phyloP scores from a whole-genome alignment of 2,797 vertebrate species.

The Morus bassanus region DNA sequence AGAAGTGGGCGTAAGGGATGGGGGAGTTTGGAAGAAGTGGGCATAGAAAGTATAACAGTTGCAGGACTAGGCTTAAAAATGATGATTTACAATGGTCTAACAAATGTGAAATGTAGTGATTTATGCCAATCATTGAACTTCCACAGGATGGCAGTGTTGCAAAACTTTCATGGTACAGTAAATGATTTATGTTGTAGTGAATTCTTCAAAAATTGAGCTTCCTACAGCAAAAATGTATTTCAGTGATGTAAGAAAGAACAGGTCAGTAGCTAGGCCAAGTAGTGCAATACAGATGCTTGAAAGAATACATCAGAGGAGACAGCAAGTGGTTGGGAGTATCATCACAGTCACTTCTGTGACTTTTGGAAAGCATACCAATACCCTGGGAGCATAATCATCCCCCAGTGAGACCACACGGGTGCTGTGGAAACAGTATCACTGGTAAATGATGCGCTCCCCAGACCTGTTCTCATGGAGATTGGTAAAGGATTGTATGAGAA shows the following conservation, averaged over 20 bases:
- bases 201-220: slow-evolving; percentile 31
- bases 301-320: neutral
- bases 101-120: neutral
- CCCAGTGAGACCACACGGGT: neutral
- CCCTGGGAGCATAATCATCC: neutral
- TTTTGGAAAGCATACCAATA: neutral
- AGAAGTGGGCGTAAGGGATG: neutral
- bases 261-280: neutral
- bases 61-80: neutral
- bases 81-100: neutral
- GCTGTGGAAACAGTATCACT: neutral
- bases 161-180: slow-evolving; percentile 40
- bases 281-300: neutral
- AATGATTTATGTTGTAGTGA: slow-evolving; percentile 52
- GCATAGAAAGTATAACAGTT: neutral
- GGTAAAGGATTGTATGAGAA: neutral
- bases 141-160: slow-evolving; percentile 82
- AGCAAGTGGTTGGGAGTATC: neutral
- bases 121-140: slow-evolving; percentile 49
- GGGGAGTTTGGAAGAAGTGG: neutral
- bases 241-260: neutral
- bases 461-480: neutral
- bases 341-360: neutral
- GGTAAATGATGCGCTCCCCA: neutral
- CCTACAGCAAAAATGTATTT: neutral